These are phyloP conservation scores for Lithosia quadra DNA, from an alignment of 2,888 invertebrate genomes.

Conservation along the genomic window DNA sequence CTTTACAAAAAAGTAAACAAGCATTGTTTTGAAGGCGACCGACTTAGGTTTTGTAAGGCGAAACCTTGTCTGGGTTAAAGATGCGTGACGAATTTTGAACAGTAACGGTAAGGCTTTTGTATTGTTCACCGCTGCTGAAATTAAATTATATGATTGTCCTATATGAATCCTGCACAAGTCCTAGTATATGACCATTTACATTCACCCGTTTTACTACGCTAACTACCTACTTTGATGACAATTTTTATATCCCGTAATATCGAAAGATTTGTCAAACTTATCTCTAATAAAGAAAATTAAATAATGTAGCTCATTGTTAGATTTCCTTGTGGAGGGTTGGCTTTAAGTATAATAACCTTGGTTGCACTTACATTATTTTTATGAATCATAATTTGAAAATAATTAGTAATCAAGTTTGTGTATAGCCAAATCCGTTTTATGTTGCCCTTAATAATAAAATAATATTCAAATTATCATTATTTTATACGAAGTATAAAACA, in stretches of 20 bases:
- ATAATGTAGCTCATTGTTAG: background rate
- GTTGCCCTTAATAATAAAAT: too few relatives aligned
- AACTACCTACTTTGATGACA: too few relatives aligned
- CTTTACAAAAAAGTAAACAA: conserved; percentile 35
- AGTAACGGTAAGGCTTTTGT: conserved; percentile 22
- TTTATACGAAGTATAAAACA: too few relatives aligned
- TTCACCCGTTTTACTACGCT: background rate
- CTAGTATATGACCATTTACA: background rate
- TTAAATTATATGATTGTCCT: conserved; percentile 8
- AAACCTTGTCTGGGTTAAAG: conserved; percentile 28
- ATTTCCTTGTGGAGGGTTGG: background rate
- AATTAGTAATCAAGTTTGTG: background rate
- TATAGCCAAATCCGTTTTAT: too few relatives aligned
- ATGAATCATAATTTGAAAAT: background rate
- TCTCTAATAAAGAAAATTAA: background rate
- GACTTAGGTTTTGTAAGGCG: conserved; percentile 24
- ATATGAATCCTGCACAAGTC: background rate
- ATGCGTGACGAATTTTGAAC: conserved; percentile 29
- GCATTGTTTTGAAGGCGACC: conserved; percentile 29
- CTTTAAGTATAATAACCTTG: background rate
- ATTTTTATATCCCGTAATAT: too few relatives aligned
- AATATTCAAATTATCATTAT: background rate
- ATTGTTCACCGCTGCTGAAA: conserved; percentile 15
- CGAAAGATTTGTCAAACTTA: background rate
- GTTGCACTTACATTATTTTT: background rate